Percentiles rank a stretch among this genome's conserved stretches.
phyloP scores from a whole-genome alignment of 2,113 vertebrate species.

The Ophthalmolycus amberensis region DNA sequence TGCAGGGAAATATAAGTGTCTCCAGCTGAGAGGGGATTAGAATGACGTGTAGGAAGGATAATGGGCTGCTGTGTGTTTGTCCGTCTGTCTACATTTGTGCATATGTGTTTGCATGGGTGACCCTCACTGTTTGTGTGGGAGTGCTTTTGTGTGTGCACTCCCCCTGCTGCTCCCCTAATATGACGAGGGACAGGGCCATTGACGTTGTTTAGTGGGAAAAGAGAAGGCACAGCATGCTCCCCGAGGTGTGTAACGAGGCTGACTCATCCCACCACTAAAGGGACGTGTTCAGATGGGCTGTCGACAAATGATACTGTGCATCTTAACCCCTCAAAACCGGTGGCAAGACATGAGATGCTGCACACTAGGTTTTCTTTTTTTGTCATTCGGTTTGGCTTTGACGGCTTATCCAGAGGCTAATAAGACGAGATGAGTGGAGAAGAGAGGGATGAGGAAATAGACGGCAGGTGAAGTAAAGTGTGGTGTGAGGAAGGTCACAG shows the following conservation, averaged over 20 bases:
- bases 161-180: constrained; percentile 58
- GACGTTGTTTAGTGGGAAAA: constrained; percentile 64
- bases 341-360: constrained; percentile 28
- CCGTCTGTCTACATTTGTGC: constrained; percentile 8
- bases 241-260: constrained; percentile 74
- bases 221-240: constrained; percentile 62
- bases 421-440: constrained; percentile 35
- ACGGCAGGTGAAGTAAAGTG: constrained; percentile 2
- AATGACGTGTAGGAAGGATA: constrained; percentile 46
- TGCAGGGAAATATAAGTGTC: background rate
- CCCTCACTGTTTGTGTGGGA: constrained; percentile 37
- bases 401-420: constrained; percentile 44
- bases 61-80: constrained; percentile 11
- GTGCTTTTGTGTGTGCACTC: constrained; percentile 40
- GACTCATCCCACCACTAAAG: constrained; percentile 74
- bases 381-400: constrained; percentile 35
- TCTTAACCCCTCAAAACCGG: constrained; percentile 48
- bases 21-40: constrained; percentile 33
- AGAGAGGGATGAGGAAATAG: constrained; percentile 18
- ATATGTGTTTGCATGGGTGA: constrained; percentile 40
- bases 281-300: constrained; percentile 45
- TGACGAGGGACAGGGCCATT: constrained; percentile 53
- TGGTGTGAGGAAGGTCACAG: constrained; percentile 58
- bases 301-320: constrained; percentile 33
- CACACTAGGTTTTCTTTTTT: background rate